Evolutionary conservation across 1,140 invertebrate genomes (phyloP).

Genomic region (Laupala kohalensis): DNA sequence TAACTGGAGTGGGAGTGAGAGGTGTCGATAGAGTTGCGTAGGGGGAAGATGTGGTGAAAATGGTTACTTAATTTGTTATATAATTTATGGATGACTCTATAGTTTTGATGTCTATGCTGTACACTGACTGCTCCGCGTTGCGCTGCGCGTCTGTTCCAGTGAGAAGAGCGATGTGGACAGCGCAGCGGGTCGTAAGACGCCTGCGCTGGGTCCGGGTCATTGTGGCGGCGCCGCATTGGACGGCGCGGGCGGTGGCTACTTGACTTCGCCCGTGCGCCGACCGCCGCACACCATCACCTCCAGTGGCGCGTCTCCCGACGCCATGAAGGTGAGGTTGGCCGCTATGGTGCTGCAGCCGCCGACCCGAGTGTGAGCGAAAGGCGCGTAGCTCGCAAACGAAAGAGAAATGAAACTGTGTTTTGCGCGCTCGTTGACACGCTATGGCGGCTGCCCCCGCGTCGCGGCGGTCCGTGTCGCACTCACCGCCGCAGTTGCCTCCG

Average conservation of each 20-base stretch:
- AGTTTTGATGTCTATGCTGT: too few species aligned
- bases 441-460: too few species aligned
- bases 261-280: constrained; percentile 16
- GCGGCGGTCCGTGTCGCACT: not conserved
- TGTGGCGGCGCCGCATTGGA: not conserved
- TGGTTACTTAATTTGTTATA: too few species aligned
- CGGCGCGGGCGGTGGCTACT: constrained; percentile 8
- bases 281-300: constrained; percentile 22
- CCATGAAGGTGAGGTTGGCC: constrained; percentile 65
- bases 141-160: not conserved
- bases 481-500: not conserved
- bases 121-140: not conserved
- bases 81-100: too few species aligned
- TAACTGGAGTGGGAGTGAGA: too few species aligned
- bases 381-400: too few species aligned
- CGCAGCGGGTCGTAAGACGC: constrained; percentile 10
- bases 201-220: not conserved
- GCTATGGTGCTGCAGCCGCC: constrained; percentile 63
- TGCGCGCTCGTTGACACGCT: too few species aligned
- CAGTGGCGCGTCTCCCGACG: constrained; percentile 41
- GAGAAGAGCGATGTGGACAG: constrained; percentile 13
- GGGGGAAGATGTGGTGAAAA: too few species aligned
- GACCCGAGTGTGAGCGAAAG: constrained; percentile 48
- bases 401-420: too few species aligned
- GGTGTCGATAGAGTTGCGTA: too few species aligned